Base-by-base conservation (phyloP, 2,888 invertebrate genomes). In the Ichneumoninae sp. region DNA sequence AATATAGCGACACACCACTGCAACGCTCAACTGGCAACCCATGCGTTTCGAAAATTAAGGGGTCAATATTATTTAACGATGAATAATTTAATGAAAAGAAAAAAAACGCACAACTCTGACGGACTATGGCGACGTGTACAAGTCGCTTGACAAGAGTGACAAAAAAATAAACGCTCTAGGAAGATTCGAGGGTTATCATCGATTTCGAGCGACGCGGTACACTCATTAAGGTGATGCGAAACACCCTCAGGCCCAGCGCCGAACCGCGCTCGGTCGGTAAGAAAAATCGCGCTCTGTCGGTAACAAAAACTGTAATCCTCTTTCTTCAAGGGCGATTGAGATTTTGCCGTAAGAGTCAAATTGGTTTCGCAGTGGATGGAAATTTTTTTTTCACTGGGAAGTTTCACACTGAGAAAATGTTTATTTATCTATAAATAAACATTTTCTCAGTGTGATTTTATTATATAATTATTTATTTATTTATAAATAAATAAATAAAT, bases 1-100 rank as follows among this genome's bases (percentile, higher is more conserved):
- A 92, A 91, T 91, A 89, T 91, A 93, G 90, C 89, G 89, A 89
- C 93, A 93, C 93, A 93, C 93, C 93, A 93, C 92, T 91, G 92
- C 91, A 93, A 93, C 90, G 90, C 89, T 89, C 88, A 91, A 89
- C 89, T 90, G 90, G 88, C 90, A 92, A 91, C 90, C 87, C 92
- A 92, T 92, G 92, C 92, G 91, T 89, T 89, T 90, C 76, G 83
- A 69, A 79, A 78, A 82, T 69, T 84, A 68, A 70, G 79, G 76
- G 68, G 62, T 36, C 30, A 65, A 83, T 76, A 83, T 82, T 69
- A 69, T 82, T 76, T n/a, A 68, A 57, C 85, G 54, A 62, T 82
- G 60, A 57, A 72, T 65, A 82, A 85, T 80, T 57, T 26, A 86
- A 79, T 69, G 57, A 77, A 65, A 66, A 81, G 33, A 72, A 44